Percentiles rank a stretch among this genome's conserved stretches.
These are phyloP conservation scores for Phainopepla nitens DNA, from an alignment of 2,113 vertebrate genomes.

Conservation along the genomic window DNA sequence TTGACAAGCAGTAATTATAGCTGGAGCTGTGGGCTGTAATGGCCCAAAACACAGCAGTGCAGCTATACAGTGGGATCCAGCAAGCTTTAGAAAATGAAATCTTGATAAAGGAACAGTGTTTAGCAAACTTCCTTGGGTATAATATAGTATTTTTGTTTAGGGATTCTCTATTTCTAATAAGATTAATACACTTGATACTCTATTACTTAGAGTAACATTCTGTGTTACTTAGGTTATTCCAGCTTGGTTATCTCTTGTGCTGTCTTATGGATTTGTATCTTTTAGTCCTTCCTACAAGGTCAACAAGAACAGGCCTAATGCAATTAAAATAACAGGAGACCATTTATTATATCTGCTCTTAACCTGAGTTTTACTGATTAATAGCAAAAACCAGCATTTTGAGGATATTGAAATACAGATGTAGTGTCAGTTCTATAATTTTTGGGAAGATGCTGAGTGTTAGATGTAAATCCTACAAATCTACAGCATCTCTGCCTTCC, in stretches of 20 bases:
- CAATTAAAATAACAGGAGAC: neutral
- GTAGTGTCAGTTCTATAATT: neutral
- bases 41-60: neutral
- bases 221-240: neutral
- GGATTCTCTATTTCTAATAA: neutral
- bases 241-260: neutral
- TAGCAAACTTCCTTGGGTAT: neutral
- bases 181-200: neutral
- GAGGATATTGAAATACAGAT: neutral
- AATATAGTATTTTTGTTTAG: neutral
- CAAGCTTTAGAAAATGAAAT: neutral
- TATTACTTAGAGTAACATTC: neutral
- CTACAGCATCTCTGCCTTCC: neutral
- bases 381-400: neutral
- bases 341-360: neutral
- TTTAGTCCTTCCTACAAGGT: neutral
- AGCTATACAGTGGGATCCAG: neutral
- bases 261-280: neutral
- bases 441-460: neutral
- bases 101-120: neutral
- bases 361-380: neutral
- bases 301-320: neutral
- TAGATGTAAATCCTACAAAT: neutral
- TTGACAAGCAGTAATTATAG: slow-evolving; percentile 26
- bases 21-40: neutral